Evolutionary conservation across 2,888 invertebrate genomes (phyloP).

Genomic region (Brachylomia viminalis): DNA sequence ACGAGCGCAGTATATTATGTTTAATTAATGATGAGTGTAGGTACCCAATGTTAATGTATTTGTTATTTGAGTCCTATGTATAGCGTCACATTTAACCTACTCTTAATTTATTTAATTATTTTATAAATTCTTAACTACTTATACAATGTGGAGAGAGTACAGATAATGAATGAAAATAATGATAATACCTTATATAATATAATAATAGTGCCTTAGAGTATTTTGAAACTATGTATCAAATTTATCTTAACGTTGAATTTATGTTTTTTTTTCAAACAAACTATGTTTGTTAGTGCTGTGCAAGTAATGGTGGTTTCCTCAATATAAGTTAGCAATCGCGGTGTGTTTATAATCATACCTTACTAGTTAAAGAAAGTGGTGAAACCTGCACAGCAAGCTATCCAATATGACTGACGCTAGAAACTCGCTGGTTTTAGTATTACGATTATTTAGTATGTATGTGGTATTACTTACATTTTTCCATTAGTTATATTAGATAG

Average conservation of each 20-base stretch:
- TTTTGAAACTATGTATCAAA: no score
- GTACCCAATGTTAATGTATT: slow-evolving; percentile 5
- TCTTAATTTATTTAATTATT: slow-evolving; percentile 25
- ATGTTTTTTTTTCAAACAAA: no score
- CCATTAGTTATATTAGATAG: slow-evolving; percentile 13
- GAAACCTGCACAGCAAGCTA: slow-evolving; percentile 54
- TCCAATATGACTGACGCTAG: slow-evolving; percentile 46
- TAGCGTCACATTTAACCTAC: neutral
- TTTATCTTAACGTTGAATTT: no score
- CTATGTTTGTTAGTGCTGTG: slow-evolving; percentile 29
- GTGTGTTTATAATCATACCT: slow-evolving; percentile 49
- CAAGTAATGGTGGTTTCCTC: slow-evolving; percentile 13
- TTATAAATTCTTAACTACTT: neutral
- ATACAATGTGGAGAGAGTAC: no score
- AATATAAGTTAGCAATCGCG: slow-evolving; percentile 36
- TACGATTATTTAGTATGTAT: slow-evolving; percentile 35
- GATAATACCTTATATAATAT: no score
- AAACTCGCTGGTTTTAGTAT: slow-evolving; percentile 50
- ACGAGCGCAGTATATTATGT: neutral
- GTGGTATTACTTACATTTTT: slow-evolving; percentile 33
- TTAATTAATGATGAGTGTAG: slow-evolving; percentile 2
- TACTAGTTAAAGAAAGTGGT: slow-evolving; percentile 56
- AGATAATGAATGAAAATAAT: no score
- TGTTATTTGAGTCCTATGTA: slow-evolving; percentile 6
- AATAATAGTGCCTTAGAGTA: no score